phyloP scores from a whole-genome alignment of 1,140 invertebrate genomes.

The Lethocerus indicus region DNA sequence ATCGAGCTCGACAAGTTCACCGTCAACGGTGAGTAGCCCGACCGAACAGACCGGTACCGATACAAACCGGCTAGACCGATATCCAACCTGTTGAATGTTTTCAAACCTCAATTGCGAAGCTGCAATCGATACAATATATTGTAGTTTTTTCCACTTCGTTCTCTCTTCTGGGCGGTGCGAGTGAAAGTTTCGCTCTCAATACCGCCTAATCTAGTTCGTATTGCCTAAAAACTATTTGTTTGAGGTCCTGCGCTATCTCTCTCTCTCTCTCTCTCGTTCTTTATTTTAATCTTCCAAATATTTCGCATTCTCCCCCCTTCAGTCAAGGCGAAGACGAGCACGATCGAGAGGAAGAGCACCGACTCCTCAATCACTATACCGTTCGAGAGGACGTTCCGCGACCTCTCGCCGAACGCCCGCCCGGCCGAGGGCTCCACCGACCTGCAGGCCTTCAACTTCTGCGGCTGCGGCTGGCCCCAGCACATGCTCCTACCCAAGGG shows the following conservation, averaged over 20 bases:
- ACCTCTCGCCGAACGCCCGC: constrained; percentile 27
- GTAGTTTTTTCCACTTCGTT: too few species aligned
- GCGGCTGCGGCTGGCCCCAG: constrained; percentile 76
- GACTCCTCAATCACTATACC: constrained; percentile 44
- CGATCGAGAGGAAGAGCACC: constrained; percentile 31
- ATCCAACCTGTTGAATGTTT: background rate
- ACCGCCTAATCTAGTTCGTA: too few species aligned
- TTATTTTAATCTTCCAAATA: background rate
- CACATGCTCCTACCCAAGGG: constrained; percentile 69
- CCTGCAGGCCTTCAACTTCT: constrained; percentile 40
- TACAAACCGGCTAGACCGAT: background rate
- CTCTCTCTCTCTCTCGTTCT: background rate
- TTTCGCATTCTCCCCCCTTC: too few species aligned
- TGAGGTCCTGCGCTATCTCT: too few species aligned
- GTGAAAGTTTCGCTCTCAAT: too few species aligned
- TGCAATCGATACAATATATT: too few species aligned
- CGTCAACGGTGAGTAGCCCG: constrained; percentile 29
- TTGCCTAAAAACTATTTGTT: too few species aligned
- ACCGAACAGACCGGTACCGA: too few species aligned
- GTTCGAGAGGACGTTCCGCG: constrained; percentile 41
- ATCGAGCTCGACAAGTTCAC: constrained; percentile 39
- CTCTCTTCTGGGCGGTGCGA: too few species aligned
- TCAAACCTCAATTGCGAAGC: background rate
- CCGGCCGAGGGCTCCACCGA: constrained; percentile 20
- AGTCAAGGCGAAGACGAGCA: constrained; percentile 36